Evolutionary conservation across 2,888 invertebrate species (phyloP), one percentile per base, ranked within the genome.

Genomic region (Tolmerus cingulatus): DNA sequence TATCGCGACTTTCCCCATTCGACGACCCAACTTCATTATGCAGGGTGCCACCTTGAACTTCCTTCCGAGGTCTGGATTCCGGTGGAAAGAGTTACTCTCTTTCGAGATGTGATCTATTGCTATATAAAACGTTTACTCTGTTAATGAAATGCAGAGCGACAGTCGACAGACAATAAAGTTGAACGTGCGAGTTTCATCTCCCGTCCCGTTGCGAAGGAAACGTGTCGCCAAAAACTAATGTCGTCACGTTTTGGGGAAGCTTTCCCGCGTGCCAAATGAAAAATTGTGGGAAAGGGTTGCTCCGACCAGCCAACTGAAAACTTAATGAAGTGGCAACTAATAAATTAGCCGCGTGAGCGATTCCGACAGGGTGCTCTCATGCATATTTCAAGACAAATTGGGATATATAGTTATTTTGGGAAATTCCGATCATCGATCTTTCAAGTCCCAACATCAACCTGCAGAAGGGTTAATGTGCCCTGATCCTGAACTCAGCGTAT

Each of bases 11-110:
- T 85, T 43, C 40, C 74, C 40, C 66, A 40, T 51, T 16, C n/a
- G 16, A 57, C 1, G 16, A 66, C 30, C 14, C 74, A 40, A 74
- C 85, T 85, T 85, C 85, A 85, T 85, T 85, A 85, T 51, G 8
- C 16, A 51, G n/a, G 51, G 51, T 30, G 34, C 74, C 85, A 85
- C 85, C 85, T 85, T 85, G 85, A 85, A 85, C 74, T 85, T 85
- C 85, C 74, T 85, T 43, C 37, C 14, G 43, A 30, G 27, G 16
- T 74, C 19, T 34, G 40, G 85, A 5, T 19, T 74, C 46, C 46
- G 23, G 66, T 7, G 27, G 40, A 85, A 85, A 74, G 85, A 46
- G 74, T 74, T 85, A 30, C 55, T 85, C 40, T 43, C 74, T 14
- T 85, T 85, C 46, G 74, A 74, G 74, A 16, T 66, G 74, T 74